A percentile compares a stretch with the other conserved stretches of the same genome.
Conservation (phyloP, 2,888 invertebrate species). For the Athripsodes cinereus region DNA sequence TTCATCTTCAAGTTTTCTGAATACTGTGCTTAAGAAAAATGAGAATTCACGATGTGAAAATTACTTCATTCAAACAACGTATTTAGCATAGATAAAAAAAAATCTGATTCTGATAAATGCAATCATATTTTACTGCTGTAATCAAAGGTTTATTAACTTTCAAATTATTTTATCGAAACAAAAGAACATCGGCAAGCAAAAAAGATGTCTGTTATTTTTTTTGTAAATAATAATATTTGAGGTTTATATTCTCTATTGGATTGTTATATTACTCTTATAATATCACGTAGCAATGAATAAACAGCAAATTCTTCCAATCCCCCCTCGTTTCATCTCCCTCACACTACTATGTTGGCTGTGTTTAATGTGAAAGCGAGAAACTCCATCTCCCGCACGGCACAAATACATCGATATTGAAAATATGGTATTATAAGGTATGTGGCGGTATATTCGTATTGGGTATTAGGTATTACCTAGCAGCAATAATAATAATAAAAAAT, state of each 20-base stretch:
- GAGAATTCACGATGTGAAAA: too few relatives aligned
- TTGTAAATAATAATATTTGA: too few relatives aligned
- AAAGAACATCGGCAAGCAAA: too few relatives aligned
- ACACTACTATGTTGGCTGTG: conserved; percentile 10
- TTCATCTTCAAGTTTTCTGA: too few relatives aligned
- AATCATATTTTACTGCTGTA: too few relatives aligned
- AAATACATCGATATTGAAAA: conserved; percentile 20
- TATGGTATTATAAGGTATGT: conserved; percentile 11
- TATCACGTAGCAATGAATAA: conserved; percentile 8
- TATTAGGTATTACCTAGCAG: conserved; percentile 14
- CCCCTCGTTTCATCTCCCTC: conserved; percentile 11
- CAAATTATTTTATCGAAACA: too few relatives aligned
- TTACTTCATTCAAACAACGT: too few relatives aligned
- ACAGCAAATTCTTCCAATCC: conserved; percentile 2
- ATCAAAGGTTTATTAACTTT: too few relatives aligned
- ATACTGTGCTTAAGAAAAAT: too few relatives aligned
- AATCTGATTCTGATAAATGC: too few relatives aligned
- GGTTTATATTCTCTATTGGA: neutral
- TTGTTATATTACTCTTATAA: conserved; percentile 3
- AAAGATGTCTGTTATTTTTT: too few relatives aligned
- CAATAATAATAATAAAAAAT: conserved; percentile 27
- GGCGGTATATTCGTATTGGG: neutral
- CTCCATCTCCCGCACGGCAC: neutral
- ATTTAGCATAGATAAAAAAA: too few relatives aligned
- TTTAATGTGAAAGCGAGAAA: conserved; percentile 16